A percentile compares a stretch with the other conserved stretches of the same genome.
Conservation (phyloP, 2,113 vertebrate genomes). For the Clarias magur region DNA sequence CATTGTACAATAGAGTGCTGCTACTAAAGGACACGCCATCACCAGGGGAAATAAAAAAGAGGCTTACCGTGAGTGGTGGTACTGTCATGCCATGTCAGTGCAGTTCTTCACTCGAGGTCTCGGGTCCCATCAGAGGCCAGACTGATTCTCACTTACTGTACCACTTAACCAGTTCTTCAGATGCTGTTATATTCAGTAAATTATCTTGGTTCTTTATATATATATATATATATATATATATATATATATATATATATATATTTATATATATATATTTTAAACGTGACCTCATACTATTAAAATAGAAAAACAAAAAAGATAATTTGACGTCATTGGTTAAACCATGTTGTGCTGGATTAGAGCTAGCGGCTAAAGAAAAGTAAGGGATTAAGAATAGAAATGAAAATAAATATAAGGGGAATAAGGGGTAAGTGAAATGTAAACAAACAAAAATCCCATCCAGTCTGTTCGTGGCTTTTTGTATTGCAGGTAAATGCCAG, state of each 20-base stretch:
- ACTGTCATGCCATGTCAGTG: neutral
- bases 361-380: neutral
- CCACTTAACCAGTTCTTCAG: neutral
- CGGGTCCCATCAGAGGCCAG: neutral
- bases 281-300: conserved; percentile 1
- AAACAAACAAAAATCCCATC: conserved; percentile 36
- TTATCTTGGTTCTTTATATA: conserved; percentile 18
- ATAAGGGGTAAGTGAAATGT: neutral
- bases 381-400: neutral
- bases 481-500: neutral
- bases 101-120: conserved; percentile 15
- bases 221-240: neutral
- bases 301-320: neutral
- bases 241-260: no score
- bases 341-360: neutral
- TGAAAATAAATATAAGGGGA: neutral
- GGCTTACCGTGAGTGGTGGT: conserved; percentile 21
- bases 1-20: neutral
- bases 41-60: neutral
- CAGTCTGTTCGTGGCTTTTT: conserved; percentile 48
- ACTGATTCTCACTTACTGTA: conserved; percentile 39
- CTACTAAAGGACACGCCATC: neutral
- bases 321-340: conserved; percentile 6
- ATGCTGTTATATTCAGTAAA: conserved; percentile 7
- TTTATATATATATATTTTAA: neutral